Percentiles rank a stretch among this genome's conserved stretches.
Evolutionary conservation across 2,888 invertebrate species (phyloP).

Genomic region (Dynastes grantii): DNA sequence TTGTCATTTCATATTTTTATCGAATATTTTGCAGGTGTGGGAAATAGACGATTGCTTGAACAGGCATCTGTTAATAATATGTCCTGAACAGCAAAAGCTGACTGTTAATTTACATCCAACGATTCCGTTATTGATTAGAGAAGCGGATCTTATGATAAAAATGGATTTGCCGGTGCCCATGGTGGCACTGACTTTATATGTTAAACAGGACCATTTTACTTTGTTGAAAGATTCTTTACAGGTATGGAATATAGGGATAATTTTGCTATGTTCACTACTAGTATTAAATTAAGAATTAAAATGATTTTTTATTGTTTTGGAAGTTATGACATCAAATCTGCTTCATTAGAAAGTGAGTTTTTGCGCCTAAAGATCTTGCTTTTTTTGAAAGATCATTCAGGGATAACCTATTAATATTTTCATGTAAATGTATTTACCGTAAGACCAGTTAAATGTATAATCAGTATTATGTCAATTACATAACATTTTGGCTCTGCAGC

Average conservation of each 20-base stretch:
- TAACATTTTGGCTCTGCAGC: too few relatives aligned
- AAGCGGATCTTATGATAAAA: slow-evolving; percentile 89
- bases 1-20: slow-evolving; percentile 54
- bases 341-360: too few relatives aligned
- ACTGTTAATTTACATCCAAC: slow-evolving; percentile 86
- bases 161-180: slow-evolving; percentile 87
- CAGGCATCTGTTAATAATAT: slow-evolving; percentile 77
- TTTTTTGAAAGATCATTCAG: too few relatives aligned
- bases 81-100: slow-evolving; percentile 77
- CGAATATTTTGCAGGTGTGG: slow-evolving; percentile 72
- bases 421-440: too few relatives aligned
- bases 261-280: too few relatives aligned
- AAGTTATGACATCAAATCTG: too few relatives aligned
- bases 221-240: slow-evolving; percentile 84
- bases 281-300: too few relatives aligned
- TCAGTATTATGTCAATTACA: too few relatives aligned
- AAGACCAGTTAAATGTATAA: too few relatives aligned
- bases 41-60: slow-evolving; percentile 78
- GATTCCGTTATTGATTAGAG: slow-evolving; percentile 83
- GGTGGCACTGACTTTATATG: slow-evolving; percentile 84
- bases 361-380: too few relatives aligned
- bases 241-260: slow-evolving; percentile 67
- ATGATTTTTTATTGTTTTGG: too few relatives aligned
- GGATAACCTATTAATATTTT: too few relatives aligned
- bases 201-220: slow-evolving; percentile 84